Percentiles rank a stretch among this genome's conserved stretches.
Evolutionary conservation across 2,113 vertebrate genomes (phyloP).

Genomic region (Beaufortia kweichowensis): DNA sequence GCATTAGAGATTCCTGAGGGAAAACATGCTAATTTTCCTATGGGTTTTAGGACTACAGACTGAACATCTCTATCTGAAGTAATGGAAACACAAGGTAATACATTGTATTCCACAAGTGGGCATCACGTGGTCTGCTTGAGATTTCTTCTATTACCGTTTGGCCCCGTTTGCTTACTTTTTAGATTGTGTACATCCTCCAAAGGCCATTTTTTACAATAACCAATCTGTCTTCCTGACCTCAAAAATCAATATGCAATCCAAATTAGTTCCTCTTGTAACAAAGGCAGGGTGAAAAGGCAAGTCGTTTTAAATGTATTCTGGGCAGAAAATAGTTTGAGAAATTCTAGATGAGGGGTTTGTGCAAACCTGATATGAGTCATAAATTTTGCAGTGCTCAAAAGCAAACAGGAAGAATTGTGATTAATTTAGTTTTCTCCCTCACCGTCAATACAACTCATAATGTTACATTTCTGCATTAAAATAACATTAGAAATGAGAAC

Average conservation of each 20-base stretch:
- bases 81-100: conserved; percentile 43
- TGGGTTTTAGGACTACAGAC: too few species aligned
- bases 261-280: conserved; percentile 49
- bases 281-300: conserved; percentile 30
- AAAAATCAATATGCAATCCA: conserved; percentile 57
- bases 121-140: conserved; percentile 39
- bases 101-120: conserved; percentile 42
- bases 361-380: conserved; percentile 25
- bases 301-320: conserved; percentile 3
- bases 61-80: conserved; percentile 28
- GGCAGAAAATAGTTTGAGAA: conserved; percentile 35
- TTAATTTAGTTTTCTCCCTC: not conserved
- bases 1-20: too few species aligned
- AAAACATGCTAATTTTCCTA: too few species aligned
- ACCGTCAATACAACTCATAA: not conserved
- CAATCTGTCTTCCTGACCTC: conserved; percentile 57
- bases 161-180: conserved; percentile 44
- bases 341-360: conserved; percentile 29
- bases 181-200: conserved; percentile 46
- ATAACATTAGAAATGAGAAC: too few species aligned
- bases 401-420: not conserved
- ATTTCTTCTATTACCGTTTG: conserved; percentile 48
- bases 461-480: not conserved
- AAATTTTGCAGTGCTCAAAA: not conserved
- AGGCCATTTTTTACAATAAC: conserved; percentile 49